phyloP scores from a whole-genome alignment of 2,888 invertebrate species.

The Xestoiulus laeticollis region DNA sequence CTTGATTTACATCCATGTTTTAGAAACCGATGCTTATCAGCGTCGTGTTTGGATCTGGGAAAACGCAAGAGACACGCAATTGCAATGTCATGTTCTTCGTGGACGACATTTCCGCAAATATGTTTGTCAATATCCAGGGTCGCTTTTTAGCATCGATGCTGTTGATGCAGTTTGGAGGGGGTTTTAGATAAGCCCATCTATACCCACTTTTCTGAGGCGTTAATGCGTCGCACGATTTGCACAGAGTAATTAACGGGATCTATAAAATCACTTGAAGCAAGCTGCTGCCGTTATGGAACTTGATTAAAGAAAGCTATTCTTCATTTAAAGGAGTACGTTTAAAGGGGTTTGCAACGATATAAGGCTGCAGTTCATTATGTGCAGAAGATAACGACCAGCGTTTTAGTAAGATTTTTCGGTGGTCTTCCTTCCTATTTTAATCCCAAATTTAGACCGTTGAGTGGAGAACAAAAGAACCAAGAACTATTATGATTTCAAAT shows the following conservation, averaged over 20 bases:
- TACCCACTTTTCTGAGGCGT: too few relatives aligned
- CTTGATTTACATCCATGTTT: constrained; percentile 24
- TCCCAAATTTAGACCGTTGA: too few relatives aligned
- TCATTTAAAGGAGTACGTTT: not conserved
- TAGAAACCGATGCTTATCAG: not conserved
- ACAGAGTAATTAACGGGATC: not conserved
- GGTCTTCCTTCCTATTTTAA: not conserved
- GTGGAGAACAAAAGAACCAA: too few relatives aligned
- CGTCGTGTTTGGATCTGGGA: not conserved
- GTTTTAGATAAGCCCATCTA: not conserved
- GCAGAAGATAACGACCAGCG: not conserved
- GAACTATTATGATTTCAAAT: too few relatives aligned
- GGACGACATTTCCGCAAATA: constrained; percentile 27
- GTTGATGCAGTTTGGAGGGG: not conserved
- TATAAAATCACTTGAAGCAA: not conserved
- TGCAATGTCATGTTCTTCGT: constrained; percentile 27
- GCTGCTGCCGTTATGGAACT: not conserved
- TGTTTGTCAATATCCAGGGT: not conserved
- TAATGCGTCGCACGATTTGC: not conserved
- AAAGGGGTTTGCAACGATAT: too few relatives aligned
- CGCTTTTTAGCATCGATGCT: not conserved
- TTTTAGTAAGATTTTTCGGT: not conserved
- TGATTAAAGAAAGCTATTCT: not conserved
- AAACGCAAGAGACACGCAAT: not conserved
- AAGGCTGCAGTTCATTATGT: not conserved